phyloP scores from a whole-genome alignment of 1,140 invertebrate species.

The Lordiphosa clarofinis region DNA sequence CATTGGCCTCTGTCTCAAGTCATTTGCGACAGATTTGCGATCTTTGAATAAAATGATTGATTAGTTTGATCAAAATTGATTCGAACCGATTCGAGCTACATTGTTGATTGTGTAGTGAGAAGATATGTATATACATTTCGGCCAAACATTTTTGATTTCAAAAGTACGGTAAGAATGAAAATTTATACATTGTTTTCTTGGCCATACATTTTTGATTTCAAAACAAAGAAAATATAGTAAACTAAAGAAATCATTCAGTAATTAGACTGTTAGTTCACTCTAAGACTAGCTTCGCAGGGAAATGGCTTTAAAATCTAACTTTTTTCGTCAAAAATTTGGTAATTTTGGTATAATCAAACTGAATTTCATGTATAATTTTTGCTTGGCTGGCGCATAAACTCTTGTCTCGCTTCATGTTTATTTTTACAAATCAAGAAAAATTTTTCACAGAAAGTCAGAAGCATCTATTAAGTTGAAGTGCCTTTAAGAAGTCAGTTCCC shows the following conservation, averaged over 20 bases:
- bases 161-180: too few species aligned
- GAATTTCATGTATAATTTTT: neutral
- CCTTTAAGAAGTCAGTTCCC: conserved; percentile 3
- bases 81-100: conserved; percentile 17
- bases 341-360: neutral
- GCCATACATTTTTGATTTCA: too few species aligned
- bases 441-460: neutral
- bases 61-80: conserved; percentile 57
- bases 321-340: too few species aligned
- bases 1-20: conserved; percentile 26
- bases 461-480: conserved; percentile 1
- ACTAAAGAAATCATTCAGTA: too few species aligned
- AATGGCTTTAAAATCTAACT: too few species aligned
- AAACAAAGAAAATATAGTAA: too few species aligned
- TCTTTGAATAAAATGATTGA: conserved; percentile 59
- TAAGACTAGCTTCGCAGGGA: too few species aligned
- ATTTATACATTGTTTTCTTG: too few species aligned
- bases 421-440: conserved; percentile 9
- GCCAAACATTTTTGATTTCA: too few species aligned
- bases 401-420: conserved; percentile 1
- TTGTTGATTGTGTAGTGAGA: neutral
- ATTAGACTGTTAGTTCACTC: too few species aligned
- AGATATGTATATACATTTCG: too few species aligned
- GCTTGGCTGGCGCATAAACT: conserved; percentile 1
- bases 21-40: conserved; percentile 42